These are phyloP conservation scores for Osmerus mordax DNA, from an alignment of 2,113 vertebrate species.

Conservation along the genomic window DNA sequence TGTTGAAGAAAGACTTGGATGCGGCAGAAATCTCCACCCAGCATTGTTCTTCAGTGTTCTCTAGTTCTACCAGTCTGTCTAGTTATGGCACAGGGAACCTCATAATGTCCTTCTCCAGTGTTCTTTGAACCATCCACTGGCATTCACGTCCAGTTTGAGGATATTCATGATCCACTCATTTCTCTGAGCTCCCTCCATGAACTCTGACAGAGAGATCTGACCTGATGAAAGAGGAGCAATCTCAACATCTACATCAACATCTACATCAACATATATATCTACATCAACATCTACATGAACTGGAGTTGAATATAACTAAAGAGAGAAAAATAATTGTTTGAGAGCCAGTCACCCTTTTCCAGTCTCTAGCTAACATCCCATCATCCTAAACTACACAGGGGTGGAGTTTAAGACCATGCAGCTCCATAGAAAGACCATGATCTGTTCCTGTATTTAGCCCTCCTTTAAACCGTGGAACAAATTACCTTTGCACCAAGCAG, in stretches of 20 bases:
- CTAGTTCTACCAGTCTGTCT: not conserved
- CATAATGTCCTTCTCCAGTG: constrained; percentile 24
- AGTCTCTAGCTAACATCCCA: too few relatives aligned
- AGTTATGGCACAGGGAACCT: not conserved
- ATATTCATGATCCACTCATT: constrained; percentile 69
- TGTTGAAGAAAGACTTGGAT: too few relatives aligned
- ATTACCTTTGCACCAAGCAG: too few relatives aligned
- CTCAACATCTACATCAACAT: not conserved
- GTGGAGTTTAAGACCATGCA: too few relatives aligned
- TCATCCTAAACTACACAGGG: too few relatives aligned
- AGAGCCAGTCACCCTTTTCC: too few relatives aligned
- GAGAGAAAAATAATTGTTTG: not conserved
- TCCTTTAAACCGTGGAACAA: too few relatives aligned
- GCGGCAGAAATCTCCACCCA: too few relatives aligned
- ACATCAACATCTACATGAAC: not conserved
- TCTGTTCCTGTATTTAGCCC: too few relatives aligned
- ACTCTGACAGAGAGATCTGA: constrained; percentile 69
- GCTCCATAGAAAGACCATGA: too few relatives aligned
- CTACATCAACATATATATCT: not conserved
- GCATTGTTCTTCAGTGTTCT: not conserved
- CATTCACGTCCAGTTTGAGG: constrained; percentile 62
- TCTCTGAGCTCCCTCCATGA: constrained; percentile 66
- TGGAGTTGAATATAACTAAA: not conserved
- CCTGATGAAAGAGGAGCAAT: constrained; percentile 40
- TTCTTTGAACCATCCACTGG: constrained; percentile 59